These are phyloP conservation scores for Umimayanthus kanabou DNA, from an alignment of 92 coral and sea anemone genomes.

Conservation along the genomic window DNA sequence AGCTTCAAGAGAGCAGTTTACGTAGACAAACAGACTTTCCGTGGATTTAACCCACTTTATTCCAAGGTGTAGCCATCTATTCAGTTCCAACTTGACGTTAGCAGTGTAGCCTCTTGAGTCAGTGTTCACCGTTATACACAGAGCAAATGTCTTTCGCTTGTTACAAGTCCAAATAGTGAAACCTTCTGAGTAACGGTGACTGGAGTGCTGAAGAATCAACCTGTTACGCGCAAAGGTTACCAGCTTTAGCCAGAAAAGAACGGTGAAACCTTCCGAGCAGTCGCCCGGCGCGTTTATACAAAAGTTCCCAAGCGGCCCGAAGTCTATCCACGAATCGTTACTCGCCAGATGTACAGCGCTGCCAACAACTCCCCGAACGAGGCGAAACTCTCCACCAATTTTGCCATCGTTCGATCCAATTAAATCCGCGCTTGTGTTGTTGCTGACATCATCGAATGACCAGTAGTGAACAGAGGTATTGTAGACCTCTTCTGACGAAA, in stretches of 20 bases:
- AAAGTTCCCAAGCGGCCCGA: constrained; percentile 68
- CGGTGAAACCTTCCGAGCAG: constrained; percentile 71
- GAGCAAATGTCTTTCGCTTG: constrained; percentile 17
- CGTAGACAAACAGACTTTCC: constrained; percentile 51
- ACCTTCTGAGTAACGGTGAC: constrained; percentile 73
- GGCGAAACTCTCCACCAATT: constrained; percentile 60
- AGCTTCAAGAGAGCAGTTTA: constrained; percentile 67
- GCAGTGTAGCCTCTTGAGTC: constrained; percentile 33
- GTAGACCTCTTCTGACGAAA: constrained; percentile 77
- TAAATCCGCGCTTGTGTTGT: constrained; percentile 52
- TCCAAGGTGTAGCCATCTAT: constrained; percentile 79
- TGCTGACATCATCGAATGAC: constrained; percentile 73
- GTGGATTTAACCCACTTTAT: constrained; percentile 62
- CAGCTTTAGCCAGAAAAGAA: constrained; percentile 85
- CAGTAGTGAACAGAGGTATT: constrained; percentile 68
- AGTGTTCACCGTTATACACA: constrained; percentile 68
- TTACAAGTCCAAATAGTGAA: constrained; percentile 78
- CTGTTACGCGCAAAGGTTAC: constrained; percentile 59
- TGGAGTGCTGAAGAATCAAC: constrained; percentile 74
- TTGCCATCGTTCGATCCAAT: constrained; percentile 63
- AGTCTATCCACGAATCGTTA: constrained; percentile 57
- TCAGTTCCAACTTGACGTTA: constrained; percentile 43
- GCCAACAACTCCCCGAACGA: constrained; percentile 76
- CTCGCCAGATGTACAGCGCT: constrained; percentile 70
- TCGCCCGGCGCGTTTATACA: constrained; percentile 70